phyloP scores from a whole-genome alignment of 1,140 invertebrate species.

The Hycleus phaleratus region DNA sequence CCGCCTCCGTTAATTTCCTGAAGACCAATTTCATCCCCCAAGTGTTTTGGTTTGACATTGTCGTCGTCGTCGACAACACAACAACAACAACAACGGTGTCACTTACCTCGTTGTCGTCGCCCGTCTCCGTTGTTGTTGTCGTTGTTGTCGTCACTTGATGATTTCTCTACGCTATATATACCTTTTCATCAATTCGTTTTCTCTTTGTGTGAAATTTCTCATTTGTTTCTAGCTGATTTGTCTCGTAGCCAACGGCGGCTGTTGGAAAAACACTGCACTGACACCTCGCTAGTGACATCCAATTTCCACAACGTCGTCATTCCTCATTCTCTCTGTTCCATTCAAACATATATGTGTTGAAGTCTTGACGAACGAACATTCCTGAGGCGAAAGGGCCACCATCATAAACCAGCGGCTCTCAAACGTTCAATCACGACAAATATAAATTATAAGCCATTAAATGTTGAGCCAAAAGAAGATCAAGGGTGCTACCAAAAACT shows the following conservation, averaged over 20 bases:
- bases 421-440: background rate
- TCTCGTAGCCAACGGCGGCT: slow-evolving; percentile 34
- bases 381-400: slow-evolving; percentile 8
- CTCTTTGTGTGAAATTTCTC: slow-evolving; percentile 29
- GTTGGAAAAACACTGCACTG: slow-evolving; percentile 39
- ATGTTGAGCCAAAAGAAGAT: background rate
- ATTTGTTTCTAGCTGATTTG: slow-evolving; percentile 43
- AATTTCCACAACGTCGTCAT: slow-evolving; percentile 42
- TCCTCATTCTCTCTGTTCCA: slow-evolving; percentile 18
- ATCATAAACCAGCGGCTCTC: background rate
- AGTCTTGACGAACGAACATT: slow-evolving; percentile 30
- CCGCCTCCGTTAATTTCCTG: no score
- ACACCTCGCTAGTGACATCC: slow-evolving; percentile 44
- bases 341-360: background rate
- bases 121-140: no score
- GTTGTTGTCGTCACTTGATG: no score
- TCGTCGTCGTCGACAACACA: no score
- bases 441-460: background rate
- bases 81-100: no score
- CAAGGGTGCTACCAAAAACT: no score
- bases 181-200: slow-evolving; percentile 35
- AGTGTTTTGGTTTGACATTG: no score
- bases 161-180: slow-evolving; percentile 1
- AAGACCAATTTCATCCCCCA: no score
- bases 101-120: no score